phyloP scores from a whole-genome alignment of 2,888 invertebrate genomes.

The Drosophila sordidula region DNA sequence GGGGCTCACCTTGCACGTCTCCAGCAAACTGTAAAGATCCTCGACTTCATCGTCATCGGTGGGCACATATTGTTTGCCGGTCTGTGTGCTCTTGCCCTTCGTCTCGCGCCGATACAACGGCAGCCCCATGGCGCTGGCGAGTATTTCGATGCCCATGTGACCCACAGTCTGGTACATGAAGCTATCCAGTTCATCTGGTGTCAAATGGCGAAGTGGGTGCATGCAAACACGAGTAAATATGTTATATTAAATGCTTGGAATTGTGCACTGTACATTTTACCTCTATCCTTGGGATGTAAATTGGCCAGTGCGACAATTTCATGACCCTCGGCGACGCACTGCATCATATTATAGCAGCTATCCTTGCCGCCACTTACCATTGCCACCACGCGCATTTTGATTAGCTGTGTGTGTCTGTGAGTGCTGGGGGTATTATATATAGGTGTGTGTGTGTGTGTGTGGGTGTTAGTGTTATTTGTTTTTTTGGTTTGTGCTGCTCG shows the following conservation, averaged over 20 bases:
- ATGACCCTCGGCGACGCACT: slow-evolving; percentile 98
- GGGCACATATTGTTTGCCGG: slow-evolving; percentile 91
- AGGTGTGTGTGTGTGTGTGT: slow-evolving; percentile 6
- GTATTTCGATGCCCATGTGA: slow-evolving; percentile 95
- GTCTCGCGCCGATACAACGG: slow-evolving; percentile 95
- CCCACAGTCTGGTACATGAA: slow-evolving; percentile 99
- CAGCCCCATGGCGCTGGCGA: slow-evolving; percentile 96
- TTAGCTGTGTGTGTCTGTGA: slow-evolving; percentile 9
- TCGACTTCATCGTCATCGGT: slow-evolving; percentile 98
- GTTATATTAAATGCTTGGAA: neutral
- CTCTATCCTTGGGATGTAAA: slow-evolving; percentile 93
- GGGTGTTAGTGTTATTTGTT: slow-evolving; percentile 30
- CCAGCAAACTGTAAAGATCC: slow-evolving; percentile 94
- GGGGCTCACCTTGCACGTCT: slow-evolving; percentile 82
- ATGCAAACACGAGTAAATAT: neutral
- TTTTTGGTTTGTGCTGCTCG: slow-evolving; percentile 47
- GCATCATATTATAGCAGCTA: slow-evolving; percentile 99
- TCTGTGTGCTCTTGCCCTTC: slow-evolving; percentile 92
- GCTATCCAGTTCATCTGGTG: slow-evolving; percentile 94
- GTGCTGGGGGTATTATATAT: neutral
- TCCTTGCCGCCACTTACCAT: slow-evolving; percentile 99
- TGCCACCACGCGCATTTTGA: slow-evolving; percentile 93
- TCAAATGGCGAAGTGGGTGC: slow-evolving; percentile 2
- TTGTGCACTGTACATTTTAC: slow-evolving; percentile 85
- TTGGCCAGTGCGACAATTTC: slow-evolving; percentile 97